Base-by-base conservation (phyloP, 2,113 vertebrate species). In the Carassius auratus region DNA sequence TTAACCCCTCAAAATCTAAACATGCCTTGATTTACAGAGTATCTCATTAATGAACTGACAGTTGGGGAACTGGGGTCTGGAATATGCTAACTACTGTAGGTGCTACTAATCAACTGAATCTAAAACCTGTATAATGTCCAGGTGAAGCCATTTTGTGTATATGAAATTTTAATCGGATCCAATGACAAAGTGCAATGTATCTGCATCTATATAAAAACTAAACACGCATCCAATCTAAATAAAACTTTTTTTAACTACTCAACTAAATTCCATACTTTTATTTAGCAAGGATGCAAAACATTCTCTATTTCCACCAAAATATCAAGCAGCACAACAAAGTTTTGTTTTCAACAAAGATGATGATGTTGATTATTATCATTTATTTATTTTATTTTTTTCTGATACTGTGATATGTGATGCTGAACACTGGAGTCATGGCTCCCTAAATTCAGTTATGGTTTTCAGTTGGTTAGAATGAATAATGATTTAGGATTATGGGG, bases 1-100 rank as follows among this genome's bases (percentile, higher is more conserved):
- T 83, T 73, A 83, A 55, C 81, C 19, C 81, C 23, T 83, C 66
- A 42, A 55, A 83, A n/a, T 73, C 13, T 68, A 19, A 71, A 71
- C 50, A 50, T 33, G 68, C 55, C 45, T 50, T 66, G 80, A 66
- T 9, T 19, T 82, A 52, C 69, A 69, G 80, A 69, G 45, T 13
- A 69, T 69, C 15, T 52, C 5, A 69, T 82, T 52, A 82, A 52
- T 26, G 14, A 81, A 79, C 7, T 48, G 59, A 48, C 80, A 82
- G 17, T 68, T 52, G 23, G 14, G 23, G 2, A 30, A 68, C 3
- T 13, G 38, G 50, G 8, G 79, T 82, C 62, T 80, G 78, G 14
- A n/a, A 80, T 26, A 45, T 62, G 76, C 55, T 79, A 42, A 61
- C 33, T 36, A 30, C 30, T 30, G 30, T 30, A 36, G 17, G 8